Percentiles rank a stretch among this genome's conserved stretches.
Conservation (phyloP, 2,797 vertebrate genomes). For the Halcyon smyrnensis region DNA sequence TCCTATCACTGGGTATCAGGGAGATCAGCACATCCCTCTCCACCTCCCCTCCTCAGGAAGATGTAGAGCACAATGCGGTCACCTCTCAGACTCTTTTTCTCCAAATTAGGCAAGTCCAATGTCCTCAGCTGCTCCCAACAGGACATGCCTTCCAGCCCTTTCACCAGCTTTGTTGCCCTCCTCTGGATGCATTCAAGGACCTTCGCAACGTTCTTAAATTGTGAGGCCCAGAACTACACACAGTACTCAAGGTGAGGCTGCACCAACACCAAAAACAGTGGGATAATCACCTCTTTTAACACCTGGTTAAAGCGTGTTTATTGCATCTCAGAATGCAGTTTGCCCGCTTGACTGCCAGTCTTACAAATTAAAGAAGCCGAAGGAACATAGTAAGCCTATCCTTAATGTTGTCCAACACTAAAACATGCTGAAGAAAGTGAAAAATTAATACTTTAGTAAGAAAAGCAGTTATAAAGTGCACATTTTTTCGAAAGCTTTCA, state of each 20-base stretch:
- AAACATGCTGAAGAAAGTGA: not conserved
- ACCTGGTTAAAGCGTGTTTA: not conserved
- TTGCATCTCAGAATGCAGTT: not conserved
- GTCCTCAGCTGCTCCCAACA: not conserved
- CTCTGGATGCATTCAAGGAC: not conserved
- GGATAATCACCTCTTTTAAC: not conserved
- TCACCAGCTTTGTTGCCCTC: not conserved
- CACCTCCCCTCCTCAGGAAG: not conserved
- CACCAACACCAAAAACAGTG: not conserved
- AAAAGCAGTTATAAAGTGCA: not conserved
- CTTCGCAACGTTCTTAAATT: not conserved
- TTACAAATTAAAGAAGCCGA: not conserved
- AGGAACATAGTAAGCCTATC: not conserved
- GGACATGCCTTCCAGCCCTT: not conserved
- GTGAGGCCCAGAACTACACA: no score
- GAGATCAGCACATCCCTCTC: not conserved
- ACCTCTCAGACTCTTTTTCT: not conserved
- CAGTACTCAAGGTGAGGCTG: not conserved
- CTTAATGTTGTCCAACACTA: not conserved
- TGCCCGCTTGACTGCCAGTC: not conserved
- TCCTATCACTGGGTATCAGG: not conserved
- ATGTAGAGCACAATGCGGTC: not conserved
- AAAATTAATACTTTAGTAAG: not conserved
- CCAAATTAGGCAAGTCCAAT: not conserved
- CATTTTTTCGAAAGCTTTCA: not conserved